Base-by-base conservation (phyloP, 1,140 invertebrate species). In the Microplitis demolitor region DNA sequence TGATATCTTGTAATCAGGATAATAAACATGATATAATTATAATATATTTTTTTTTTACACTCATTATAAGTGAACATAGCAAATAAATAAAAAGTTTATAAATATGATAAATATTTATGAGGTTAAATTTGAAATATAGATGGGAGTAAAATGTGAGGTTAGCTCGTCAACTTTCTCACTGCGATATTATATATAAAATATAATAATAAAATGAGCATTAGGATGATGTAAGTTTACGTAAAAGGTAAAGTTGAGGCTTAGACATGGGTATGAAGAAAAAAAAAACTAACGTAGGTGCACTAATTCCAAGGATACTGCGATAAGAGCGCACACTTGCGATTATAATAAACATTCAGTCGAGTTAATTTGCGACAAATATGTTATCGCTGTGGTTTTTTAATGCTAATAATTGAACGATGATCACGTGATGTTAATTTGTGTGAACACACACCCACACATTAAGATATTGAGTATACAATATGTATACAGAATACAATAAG, bases 301-400 rank as follows among this genome's bases (percentile, higher is more conserved):
- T 61, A 14, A 61, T 35, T n/a, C 51, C 11, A 35, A 61, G 13
- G 51, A 37, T 53, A 16, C 51, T 16, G 69, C 45, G 77, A 78
- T 78, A 78, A 78, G 72, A 54, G 35, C 50, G 37, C 35, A 54
- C 60, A 56, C 53, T 56, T 11, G 11, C 39, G 68, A n/a, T 60
- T 54, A 45, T 37, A 62, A 78, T 78, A 76, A 78, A 78, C 73
- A 56, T 74, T 62, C 60, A 9, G 68, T 66, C 69, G 73, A 72
- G 69, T 75, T 45, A 75, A 78, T 79, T 79, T 74, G 69, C 69
- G 69, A 75, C 74, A 78, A 76, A 77, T 74, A 72, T 45, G 39
- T 79, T 79, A 79, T 78, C 74, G 74, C 75, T 61, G 67, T 13
- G 68, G 60, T 76, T 76, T 74, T 24, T 74, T 76, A 76, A 78